phyloP scores from a whole-genome alignment of 1,140 invertebrate species.

The Zaprionus inermis region DNA sequence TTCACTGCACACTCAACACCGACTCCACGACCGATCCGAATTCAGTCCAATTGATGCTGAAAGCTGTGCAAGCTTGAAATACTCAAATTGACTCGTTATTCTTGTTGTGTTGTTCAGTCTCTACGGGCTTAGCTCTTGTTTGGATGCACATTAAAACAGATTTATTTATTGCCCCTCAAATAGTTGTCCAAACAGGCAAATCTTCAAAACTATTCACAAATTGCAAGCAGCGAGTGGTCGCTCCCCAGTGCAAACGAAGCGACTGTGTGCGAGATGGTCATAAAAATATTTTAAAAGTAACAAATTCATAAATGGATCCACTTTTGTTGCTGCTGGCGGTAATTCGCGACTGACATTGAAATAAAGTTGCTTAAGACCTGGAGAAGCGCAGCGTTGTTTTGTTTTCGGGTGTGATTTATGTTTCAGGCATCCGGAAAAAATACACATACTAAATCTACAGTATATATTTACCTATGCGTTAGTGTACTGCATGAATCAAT shows the following conservation, averaged over 20 bases:
- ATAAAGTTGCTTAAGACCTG: not conserved
- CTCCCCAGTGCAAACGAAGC: constrained; percentile 8
- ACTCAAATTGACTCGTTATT: constrained; percentile 11
- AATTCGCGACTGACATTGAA: constrained; percentile 22
- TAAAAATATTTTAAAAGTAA: constrained; percentile 43
- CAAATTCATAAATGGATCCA: constrained; percentile 19
- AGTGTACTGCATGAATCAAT: too few relatives aligned
- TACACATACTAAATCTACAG: too few relatives aligned
- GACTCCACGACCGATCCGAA: not conserved
- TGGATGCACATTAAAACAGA: constrained; percentile 10
- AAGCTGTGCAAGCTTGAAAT: not conserved
- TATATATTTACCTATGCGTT: too few relatives aligned
- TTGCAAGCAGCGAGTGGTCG: not conserved
- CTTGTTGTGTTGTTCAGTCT: not conserved
- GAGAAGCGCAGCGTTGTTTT: not conserved
- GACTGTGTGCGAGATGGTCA: not conserved
- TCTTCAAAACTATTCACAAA: constrained; percentile 21
- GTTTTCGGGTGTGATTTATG: not conserved
- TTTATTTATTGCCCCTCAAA: constrained; percentile 22
- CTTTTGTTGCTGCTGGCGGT: not conserved
- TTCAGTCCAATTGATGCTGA: constrained; percentile 20
- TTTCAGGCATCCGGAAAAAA: too few relatives aligned
- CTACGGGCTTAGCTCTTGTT: not conserved
- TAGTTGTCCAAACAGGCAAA: constrained; percentile 15
- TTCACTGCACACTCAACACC: constrained; percentile 28